These are phyloP conservation scores for Diadema setosum DNA, from an alignment of 35 echinoderm and acorn worm genomes.

Conservation along the genomic window DNA sequence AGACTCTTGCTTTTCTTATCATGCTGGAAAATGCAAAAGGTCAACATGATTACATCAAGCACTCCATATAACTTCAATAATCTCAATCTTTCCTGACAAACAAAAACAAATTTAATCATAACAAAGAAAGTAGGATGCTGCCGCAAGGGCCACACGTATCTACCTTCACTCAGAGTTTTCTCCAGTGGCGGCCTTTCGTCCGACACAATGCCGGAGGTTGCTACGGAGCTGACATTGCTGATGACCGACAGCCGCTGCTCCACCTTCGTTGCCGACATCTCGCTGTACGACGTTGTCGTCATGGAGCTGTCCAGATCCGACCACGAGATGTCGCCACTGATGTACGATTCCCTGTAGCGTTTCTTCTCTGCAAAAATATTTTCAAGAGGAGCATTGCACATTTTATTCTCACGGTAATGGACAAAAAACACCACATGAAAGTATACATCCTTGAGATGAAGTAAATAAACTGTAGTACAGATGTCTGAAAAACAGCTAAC, in stretches of 20 bases:
- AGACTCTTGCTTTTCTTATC: too few relatives aligned
- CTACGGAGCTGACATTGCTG: conserved; percentile 79
- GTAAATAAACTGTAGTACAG: too few relatives aligned
- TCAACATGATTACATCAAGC: too few relatives aligned
- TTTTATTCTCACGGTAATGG: too few relatives aligned
- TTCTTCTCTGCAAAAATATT: conserved; percentile 97
- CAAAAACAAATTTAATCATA: neutral
- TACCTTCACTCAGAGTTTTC: conserved; percentile 90
- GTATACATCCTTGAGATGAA: too few relatives aligned
- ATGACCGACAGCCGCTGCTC: conserved; percentile 80
- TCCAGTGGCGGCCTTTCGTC: conserved; percentile 71
- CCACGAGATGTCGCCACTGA: conserved; percentile 94
- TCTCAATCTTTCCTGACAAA: neutral
- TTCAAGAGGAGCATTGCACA: too few relatives aligned
- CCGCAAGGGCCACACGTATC: neutral
- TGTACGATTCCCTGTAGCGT: conserved; percentile 91
- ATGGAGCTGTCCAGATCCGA: conserved; percentile 90
- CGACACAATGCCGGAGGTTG: conserved; percentile 81
- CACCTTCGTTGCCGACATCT: conserved; percentile 71
- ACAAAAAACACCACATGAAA: too few relatives aligned
- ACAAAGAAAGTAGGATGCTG: neutral
- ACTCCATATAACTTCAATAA: neutral
- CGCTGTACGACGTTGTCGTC: conserved; percentile 83
- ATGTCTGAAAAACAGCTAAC: too few relatives aligned
- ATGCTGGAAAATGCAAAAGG: too few relatives aligned